phyloP scores from a whole-genome alignment of 2,888 invertebrate species.

The Pterostichus madidus region DNA sequence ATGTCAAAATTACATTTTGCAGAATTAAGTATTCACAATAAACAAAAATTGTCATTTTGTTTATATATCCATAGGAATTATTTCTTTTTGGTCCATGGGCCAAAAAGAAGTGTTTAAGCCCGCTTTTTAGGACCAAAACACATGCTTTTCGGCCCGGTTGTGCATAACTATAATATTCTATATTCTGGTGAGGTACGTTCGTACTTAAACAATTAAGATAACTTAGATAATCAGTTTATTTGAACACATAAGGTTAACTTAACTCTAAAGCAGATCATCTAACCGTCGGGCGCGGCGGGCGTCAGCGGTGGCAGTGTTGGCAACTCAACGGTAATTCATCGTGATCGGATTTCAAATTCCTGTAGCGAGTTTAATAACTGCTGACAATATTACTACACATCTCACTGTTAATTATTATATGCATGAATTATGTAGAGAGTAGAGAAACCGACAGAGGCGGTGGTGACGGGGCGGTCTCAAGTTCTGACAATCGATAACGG shows the following conservation, averaged over 20 bases:
- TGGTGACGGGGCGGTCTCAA: conserved; percentile 7
- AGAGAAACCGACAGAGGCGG: conserved; percentile 7
- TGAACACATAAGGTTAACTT: conserved; percentile 16
- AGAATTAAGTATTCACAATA: no score
- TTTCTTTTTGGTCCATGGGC: no score
- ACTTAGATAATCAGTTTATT: conserved; percentile 10
- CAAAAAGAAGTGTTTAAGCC: no score
- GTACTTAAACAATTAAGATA: conserved; percentile 13
- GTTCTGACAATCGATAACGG: conserved; percentile 49
- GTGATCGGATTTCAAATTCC: conserved; percentile 58
- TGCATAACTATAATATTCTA: no score
- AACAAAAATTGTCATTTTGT: no score
- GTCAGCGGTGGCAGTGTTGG: not conserved
- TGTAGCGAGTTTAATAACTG: conserved; percentile 48
- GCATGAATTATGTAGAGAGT: conserved; percentile 50
- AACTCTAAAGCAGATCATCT: not conserved
- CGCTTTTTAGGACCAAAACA: no score
- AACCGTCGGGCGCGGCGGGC: not conserved
- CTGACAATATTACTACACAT: conserved; percentile 58
- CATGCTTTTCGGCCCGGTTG: no score
- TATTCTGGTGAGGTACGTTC: not conserved
- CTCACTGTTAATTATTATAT: conserved; percentile 56
- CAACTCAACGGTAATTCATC: conserved; percentile 32
- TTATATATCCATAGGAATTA: no score
- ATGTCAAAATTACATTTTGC: no score